phyloP scores from a whole-genome alignment of 2,888 invertebrate species.

The Pristionchus arcanus region DNA sequence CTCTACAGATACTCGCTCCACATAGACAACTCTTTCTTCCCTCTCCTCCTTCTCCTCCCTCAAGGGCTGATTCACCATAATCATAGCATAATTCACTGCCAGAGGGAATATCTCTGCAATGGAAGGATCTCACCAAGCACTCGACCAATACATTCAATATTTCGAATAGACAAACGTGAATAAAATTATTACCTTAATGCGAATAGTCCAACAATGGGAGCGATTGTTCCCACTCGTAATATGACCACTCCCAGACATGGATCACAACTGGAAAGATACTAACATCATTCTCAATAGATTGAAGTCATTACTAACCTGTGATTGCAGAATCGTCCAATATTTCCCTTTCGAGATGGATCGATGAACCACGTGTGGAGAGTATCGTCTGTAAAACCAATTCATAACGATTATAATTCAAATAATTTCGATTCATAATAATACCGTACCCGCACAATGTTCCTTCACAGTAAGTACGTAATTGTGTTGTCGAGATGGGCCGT shows the following conservation, averaged over 20 bases:
- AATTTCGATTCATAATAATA: neutral
- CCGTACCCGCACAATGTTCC: conserved; percentile 64
- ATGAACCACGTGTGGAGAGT: conserved; percentile 58
- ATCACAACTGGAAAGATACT: conserved; percentile 60
- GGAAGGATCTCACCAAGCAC: neutral
- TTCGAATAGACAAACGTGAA: conserved; percentile 66
- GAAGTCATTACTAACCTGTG: conserved; percentile 57
- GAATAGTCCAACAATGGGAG: conserved; percentile 70
- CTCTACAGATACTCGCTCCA: conserved; percentile 59
- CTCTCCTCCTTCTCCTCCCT: conserved; percentile 51
- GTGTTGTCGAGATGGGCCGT: conserved; percentile 67
- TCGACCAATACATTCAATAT: conserved; percentile 49
- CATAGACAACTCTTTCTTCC: conserved; percentile 59
- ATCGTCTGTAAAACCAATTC: neutral
- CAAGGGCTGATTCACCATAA: conserved; percentile 62
- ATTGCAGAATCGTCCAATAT: conserved; percentile 74
- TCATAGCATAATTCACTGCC: conserved; percentile 74
- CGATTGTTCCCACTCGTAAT: conserved; percentile 65
- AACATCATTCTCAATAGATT: neutral
- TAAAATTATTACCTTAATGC: conserved; percentile 58
- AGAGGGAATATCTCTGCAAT: conserved; percentile 58
- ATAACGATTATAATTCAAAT: neutral
- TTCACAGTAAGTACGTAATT: conserved; percentile 73
- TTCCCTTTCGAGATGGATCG: conserved; percentile 68
- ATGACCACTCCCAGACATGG: conserved; percentile 71